Evolutionary conservation across 2,888 invertebrate genomes (phyloP).

Genomic region (Tetheella fluctuosa): DNA sequence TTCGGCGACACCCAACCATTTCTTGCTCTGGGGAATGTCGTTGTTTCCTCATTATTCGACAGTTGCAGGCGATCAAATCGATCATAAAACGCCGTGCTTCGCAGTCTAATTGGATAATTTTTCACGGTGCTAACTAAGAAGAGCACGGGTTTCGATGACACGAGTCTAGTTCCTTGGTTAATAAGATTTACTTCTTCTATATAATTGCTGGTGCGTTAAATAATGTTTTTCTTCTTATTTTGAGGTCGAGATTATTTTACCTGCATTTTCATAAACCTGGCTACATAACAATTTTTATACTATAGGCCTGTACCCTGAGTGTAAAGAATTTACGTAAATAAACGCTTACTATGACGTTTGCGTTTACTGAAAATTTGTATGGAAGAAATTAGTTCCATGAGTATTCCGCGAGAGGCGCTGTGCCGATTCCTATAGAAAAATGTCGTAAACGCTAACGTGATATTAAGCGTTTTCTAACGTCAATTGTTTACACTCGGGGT

Average conservation of each 20-base stretch:
- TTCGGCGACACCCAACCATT: constrained; percentile 71
- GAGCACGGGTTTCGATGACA: constrained; percentile 60
- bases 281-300: no score
- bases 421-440: no score
- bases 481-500: no score
- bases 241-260: neutral
- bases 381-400: no score
- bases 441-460: no score
- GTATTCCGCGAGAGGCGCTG: no score
- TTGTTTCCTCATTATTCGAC: constrained; percentile 76
- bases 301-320: no score
- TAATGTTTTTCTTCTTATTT: constrained; percentile 30
- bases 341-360: no score
- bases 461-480: no score
- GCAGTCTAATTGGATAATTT: constrained; percentile 75
- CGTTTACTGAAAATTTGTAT: no score
- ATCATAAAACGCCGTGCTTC: constrained; percentile 68
- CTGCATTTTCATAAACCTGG: neutral
- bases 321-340: no score
- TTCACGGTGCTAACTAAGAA: constrained; percentile 63
- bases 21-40: constrained; percentile 70
- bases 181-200: constrained; percentile 54
- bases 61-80: constrained; percentile 68
- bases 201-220: constrained; percentile 51
- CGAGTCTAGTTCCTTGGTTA: constrained; percentile 45